Percentiles rank a stretch among this genome's conserved stretches.
Evolutionary conservation across 2,113 vertebrate species (phyloP).

Genomic region (Trichechus manatus): DNA sequence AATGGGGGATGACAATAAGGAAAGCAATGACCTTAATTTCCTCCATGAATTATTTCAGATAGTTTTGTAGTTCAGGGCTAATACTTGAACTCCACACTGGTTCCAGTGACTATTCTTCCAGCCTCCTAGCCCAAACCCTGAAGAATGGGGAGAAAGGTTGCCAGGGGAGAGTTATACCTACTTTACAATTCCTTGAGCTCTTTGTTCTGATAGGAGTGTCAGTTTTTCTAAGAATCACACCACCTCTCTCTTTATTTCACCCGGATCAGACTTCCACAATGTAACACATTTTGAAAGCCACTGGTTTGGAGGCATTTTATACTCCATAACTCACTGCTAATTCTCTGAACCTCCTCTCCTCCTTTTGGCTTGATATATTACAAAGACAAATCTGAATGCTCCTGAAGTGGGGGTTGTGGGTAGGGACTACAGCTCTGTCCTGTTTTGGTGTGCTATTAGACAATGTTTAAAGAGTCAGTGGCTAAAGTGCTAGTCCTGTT

Average conservation of each 20-base stretch:
- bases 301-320: not conserved
- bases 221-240: not conserved
- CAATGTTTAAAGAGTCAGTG: not conserved
- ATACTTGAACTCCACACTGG: not conserved
- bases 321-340: not conserved
- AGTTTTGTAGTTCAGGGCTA: constrained; percentile 15
- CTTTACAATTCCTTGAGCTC: not conserved
- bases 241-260: not conserved
- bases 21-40: not conserved
- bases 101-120: not conserved
- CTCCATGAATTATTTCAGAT: not conserved
- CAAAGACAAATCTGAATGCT: not conserved
- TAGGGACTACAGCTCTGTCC: not conserved
- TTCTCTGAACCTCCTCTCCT: not conserved
- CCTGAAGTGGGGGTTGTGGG: not conserved
- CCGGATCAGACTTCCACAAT: not conserved
- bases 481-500: not conserved
- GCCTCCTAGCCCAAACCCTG: not conserved
- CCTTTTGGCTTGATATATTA: not conserved
- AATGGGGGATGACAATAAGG: not conserved
- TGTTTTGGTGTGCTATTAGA: not conserved
- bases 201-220: not conserved
- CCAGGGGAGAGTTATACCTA: not conserved
- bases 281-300: not conserved
- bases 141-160: not conserved